Evolutionary conservation across 2,888 invertebrate species (phyloP), one percentile per base, ranked within the genome.

Genomic region (Ectemnius cavifrons): DNA sequence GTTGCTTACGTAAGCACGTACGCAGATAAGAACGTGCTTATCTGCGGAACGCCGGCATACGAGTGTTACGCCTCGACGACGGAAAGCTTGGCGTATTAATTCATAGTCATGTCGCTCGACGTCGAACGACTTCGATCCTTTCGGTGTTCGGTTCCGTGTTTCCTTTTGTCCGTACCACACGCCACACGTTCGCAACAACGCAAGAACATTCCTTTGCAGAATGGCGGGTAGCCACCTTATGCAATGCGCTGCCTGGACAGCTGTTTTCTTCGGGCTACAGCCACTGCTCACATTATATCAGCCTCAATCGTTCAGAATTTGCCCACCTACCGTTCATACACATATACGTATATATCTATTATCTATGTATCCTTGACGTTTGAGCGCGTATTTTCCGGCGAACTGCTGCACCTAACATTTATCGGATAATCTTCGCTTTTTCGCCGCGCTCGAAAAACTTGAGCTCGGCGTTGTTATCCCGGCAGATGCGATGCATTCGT

Each of bases 21-120:
- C 66, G 77, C 68, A 83, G 85, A 85, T 85, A 85, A 85, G 83
- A 78, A 68, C 58, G 62, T 70, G 74, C 83, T 85, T 87, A 86
- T 87, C 85, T 81, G 70, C 78, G 73, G 75, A 81, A 81, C 79
- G 76, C 46, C 80, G 73, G 74, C 72, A 73, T 82, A 73, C 81
- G 76, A 81, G 79, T 77, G 52, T 14, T 52, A 16, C 78, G 79
- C 77, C 82, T 71, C 73, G 64, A 70, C 77, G 58, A 67, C 16
- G 56, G 62, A 61, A 73, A 75, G 69, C 64, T 66, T 64, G 49
- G 67, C 67, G 45, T 59, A 67, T 70, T 28, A 72, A 79, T 75
- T 75, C 67, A 61, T 47, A 63, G 67, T 63, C 63, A 57, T 71
- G 56, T 37, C 49, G 8, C 18, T n/a, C 14, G 4, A 62, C 63